Base-by-base conservation (phyloP, 2,888 invertebrate species). In the Mellilla xanthometata region DNA sequence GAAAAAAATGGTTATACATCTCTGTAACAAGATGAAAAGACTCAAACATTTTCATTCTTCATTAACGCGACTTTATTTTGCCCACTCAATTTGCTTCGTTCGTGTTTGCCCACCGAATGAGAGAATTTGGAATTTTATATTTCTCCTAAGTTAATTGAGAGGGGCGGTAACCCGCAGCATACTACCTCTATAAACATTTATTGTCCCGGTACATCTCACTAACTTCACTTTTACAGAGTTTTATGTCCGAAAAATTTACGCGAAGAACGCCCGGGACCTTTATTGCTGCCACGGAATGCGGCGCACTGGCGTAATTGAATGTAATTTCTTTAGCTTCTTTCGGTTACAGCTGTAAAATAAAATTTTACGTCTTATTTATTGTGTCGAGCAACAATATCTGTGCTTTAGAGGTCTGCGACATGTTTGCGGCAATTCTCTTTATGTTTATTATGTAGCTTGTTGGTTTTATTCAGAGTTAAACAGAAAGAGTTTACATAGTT, bases 161-260 rank as follows among this genome's bases (percentile, higher is more conserved):
- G 47, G 36, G 36, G 44, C 32, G 47, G 27, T 30, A n/a, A n/a
- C 47, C 52, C 49, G 47, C 62, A 52, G 39, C 35, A 45, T 55
- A 56, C 56, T 56, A 66, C 78, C 76, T 75, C 80, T 73, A 85
- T 84, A 86, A 86, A 88, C 87, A 77, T 88, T 88, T 88, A 88
- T 84, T 76, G 85, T 81, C 78, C 73, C 72, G n/a, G 70, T 84
- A 87, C 82, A 83, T 89, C 87, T 85, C 76, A 82, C 86, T 87
- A 85, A 87, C 71, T 85, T 81, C 78, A 84, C 82, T 87, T 87
- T 85, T 89, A 82, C 81, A 82, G 76, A 82, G 82, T 88, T 89
- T 89, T 88, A 88, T 79, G 88, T 86, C 82, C 82, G 81, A 89
- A 88, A 89, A 86, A 88, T 87, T 81, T 88, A 88, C 87, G 87